Evolutionary conservation across 2,797 vertebrate genomes (phyloP).

Genomic region (Mormyrus hasselquistii): DNA sequence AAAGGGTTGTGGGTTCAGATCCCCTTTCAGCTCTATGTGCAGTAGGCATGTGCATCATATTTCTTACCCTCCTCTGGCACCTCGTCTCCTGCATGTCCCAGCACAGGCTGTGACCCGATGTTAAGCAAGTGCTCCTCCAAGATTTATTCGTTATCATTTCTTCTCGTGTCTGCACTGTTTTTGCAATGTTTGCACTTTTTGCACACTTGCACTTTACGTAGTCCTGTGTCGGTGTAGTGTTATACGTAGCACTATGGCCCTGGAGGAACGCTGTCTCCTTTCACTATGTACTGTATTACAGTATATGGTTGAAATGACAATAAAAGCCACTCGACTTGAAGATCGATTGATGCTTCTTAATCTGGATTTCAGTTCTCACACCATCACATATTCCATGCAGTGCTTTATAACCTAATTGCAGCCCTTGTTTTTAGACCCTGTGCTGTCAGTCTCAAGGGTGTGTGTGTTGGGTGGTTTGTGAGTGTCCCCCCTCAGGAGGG

Average conservation of each 20-base stretch:
- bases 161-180: background rate
- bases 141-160: background rate
- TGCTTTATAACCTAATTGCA: background rate
- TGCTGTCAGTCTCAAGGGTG: background rate
- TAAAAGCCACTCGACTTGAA: no score
- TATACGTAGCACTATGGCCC: background rate
- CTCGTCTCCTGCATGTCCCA: background rate
- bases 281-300: no score
- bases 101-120: background rate
- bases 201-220: background rate
- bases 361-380: no score
- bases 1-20: background rate
- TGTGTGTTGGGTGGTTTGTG: background rate
- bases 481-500: background rate
- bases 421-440: background rate
- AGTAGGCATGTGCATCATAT: background rate
- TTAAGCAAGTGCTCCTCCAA: background rate
- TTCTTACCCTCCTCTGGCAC: background rate
- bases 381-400: no score
- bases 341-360: no score
- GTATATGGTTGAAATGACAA: no score
- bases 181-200: background rate
- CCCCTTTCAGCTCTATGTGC: background rate
- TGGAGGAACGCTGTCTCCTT: no score
- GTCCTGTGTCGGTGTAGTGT: background rate